Percentiles rank a stretch among this genome's conserved stretches.
Evolutionary conservation across 2,888 invertebrate genomes (phyloP).

Genomic region (Colletes collaris): DNA sequence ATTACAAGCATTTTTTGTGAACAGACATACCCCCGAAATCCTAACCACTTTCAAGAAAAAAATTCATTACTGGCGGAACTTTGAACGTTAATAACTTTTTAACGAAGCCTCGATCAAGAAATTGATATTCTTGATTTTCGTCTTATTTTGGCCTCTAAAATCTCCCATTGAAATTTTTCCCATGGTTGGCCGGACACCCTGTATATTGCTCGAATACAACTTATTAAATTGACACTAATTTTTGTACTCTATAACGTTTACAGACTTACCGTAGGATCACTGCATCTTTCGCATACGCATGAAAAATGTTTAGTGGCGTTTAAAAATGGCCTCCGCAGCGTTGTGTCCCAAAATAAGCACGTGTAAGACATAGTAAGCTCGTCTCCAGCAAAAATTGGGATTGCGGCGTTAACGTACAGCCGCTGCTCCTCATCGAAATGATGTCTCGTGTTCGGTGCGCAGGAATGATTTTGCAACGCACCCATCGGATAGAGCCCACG

Average conservation of each 20-base stretch:
- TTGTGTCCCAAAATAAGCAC: constrained; percentile 88
- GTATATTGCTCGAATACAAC: no score
- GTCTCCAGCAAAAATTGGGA: constrained; percentile 85
- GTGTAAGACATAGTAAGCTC: constrained; percentile 89
- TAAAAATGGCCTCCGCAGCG: constrained; percentile 86
- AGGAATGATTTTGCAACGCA: constrained; percentile 88
- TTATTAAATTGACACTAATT: no score
- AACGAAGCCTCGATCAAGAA: no score
- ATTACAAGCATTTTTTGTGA: no score
- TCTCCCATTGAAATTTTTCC: no score
- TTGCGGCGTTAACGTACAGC: constrained; percentile 86
- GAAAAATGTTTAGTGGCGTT: constrained; percentile 88
- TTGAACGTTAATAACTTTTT: no score
- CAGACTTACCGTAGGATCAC: constrained; percentile 85
- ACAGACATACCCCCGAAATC: no score
- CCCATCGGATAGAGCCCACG: constrained; percentile 88
- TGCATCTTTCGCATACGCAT: constrained; percentile 87
- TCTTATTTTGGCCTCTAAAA: no score
- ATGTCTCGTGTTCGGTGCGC: constrained; percentile 88
- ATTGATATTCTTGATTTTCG: no score
- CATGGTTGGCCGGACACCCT: no score
- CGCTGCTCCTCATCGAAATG: constrained; percentile 85
- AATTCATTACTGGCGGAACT: no score
- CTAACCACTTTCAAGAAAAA: no score
- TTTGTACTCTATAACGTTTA: neutral